Evolutionary conservation across 2,888 invertebrate genomes (phyloP).

Genomic region (Saturnia japonica): DNA sequence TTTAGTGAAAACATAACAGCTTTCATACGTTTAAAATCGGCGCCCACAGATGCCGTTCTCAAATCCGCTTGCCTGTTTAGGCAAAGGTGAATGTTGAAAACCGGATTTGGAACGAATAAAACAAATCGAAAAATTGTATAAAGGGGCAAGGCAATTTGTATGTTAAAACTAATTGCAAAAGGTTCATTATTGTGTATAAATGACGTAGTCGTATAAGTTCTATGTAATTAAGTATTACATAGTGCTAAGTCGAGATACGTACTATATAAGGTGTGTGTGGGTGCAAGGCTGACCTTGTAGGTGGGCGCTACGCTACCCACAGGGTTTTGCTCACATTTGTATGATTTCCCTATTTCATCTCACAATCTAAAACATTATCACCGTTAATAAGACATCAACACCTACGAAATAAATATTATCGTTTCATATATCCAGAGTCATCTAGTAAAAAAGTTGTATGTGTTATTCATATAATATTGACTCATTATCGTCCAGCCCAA

Average conservation of each 20-base stretch:
- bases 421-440: not conserved
- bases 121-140: conserved; percentile 32
- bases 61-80: conserved; percentile 80
- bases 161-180: conserved; percentile 24
- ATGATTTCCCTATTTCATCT: conserved; percentile 72
- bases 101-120: conserved; percentile 44
- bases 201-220: conserved; percentile 38
- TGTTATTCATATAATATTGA: not conserved
- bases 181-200: conserved; percentile 35
- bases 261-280: conserved; percentile 73
- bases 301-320: conserved; percentile 75
- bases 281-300: conserved; percentile 81
- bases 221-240: conserved; percentile 38
- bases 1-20: conserved; percentile 38
- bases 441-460: not conserved
- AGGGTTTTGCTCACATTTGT: conserved; percentile 68
- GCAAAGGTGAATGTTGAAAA: conserved; percentile 81
- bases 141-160: conserved; percentile 18
- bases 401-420: conserved; percentile 17
- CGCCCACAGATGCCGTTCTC: conserved; percentile 76
- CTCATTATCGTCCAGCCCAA: too few relatives aligned
- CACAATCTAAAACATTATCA: conserved; percentile 64
- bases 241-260: conserved; percentile 65
- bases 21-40: conserved; percentile 56
- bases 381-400: conserved; percentile 48